Evolutionary conservation across 2,113 vertebrate genomes (phyloP), one percentile per base, ranked within the genome.

Genomic region (Hirundichthys speculiger): DNA sequence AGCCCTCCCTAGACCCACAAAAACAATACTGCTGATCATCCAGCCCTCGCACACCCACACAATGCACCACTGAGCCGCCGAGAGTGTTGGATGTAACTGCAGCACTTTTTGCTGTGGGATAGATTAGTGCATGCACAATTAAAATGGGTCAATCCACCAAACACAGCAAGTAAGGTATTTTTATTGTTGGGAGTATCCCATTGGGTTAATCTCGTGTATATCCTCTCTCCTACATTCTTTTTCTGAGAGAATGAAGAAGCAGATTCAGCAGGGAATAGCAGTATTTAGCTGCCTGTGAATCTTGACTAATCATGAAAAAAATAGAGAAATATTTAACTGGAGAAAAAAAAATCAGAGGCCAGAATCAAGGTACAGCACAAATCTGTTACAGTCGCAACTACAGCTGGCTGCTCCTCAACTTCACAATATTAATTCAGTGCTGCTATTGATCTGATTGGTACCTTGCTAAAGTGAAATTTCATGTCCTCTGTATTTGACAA

Each of bases 11-110:
- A 80, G 75, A 75, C 69, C 77, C 63, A 84, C 79, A 81, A 82
- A 88, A 89, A 90, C 79, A 88, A 84, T 87, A 88, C 52, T 87
- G 76, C 87, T 88, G 86, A 89, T 88, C 75, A 69, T 78, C 55
- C 67, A 77, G 71, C 78, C 74, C 81, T 77, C 83, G 55, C 76
- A 76, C 84, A 47, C 85, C 82, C 75, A 86, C 85, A 89, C 90
- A 88, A 88, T 82, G 73, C 69, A 72, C 39, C 64, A 15, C 72
- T 82, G 79, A 84, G 77, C 80, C 74, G 24, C 73, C 77, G 78
- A 88, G 73, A 86, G 70, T n/a, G 73, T 49, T 66, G 77, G 59
- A 58, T 87, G 43, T 71, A 83, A 80, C 72, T 72, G 50, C 77
- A 82, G 79, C 79, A 69, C 75, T 81, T 88, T 85, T 83, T 68